phyloP scores from a whole-genome alignment of 2,888 invertebrate genomes.

The Ctenicera cuprea region DNA sequence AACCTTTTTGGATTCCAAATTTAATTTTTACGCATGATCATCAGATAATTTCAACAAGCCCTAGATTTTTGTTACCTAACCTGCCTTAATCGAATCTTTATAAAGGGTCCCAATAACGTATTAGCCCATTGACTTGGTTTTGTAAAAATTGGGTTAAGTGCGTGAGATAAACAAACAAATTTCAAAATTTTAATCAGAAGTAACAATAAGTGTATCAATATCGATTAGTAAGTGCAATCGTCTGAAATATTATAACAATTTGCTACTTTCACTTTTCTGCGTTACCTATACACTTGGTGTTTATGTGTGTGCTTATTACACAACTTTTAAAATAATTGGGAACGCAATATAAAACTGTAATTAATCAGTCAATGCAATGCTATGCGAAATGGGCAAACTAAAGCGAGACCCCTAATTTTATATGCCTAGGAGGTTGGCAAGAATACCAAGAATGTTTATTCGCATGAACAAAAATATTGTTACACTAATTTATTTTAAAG shows the following conservation, averaged over 20 bases:
- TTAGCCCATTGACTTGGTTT: background rate
- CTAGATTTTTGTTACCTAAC: background rate
- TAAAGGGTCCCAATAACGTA: slow-evolving; percentile 1
- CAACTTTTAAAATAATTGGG: slow-evolving; percentile 21
- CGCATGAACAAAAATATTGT: too few relatives aligned
- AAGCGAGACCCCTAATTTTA: background rate
- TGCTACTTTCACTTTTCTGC: slow-evolving; percentile 22
- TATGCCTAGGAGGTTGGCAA: too few relatives aligned
- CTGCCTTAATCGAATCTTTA: background rate
- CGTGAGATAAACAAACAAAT: background rate
- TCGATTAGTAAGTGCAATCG: background rate
- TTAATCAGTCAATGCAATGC: slow-evolving; percentile 21
- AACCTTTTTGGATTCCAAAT: background rate
- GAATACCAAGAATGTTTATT: too few relatives aligned
- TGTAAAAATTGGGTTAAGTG: slow-evolving; percentile 7
- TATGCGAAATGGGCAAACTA: background rate
- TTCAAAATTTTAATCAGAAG: background rate
- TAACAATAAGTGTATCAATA: background rate
- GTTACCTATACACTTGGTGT: slow-evolving; percentile 3
- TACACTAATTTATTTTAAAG: too few relatives aligned
- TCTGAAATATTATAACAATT: slow-evolving; percentile 8
- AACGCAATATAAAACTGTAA: slow-evolving; percentile 16
- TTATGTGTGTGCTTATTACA: slow-evolving; percentile 14
- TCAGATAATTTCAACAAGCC: background rate
- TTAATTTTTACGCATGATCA: background rate